phyloP scores from a whole-genome alignment of 2,888 invertebrate genomes.

The Cataglyphis rosenhaueri region DNA sequence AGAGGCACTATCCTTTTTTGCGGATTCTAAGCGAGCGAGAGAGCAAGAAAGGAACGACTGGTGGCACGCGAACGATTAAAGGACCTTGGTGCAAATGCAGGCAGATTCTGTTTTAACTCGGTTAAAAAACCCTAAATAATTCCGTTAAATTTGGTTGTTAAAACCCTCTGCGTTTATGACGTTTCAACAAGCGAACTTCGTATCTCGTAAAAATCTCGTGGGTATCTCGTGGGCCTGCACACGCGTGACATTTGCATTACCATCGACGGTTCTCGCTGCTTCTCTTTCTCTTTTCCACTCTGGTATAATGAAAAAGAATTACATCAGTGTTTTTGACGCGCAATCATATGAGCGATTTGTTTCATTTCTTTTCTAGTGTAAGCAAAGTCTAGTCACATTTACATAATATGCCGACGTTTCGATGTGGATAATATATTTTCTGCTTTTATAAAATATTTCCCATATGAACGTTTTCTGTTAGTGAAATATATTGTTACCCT shows the following conservation, averaged over 20 bases:
- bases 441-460: slow-evolving; percentile 66
- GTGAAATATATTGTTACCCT: slow-evolving; percentile 60
- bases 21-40: slow-evolving; percentile 61
- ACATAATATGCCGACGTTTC: slow-evolving; percentile 64
- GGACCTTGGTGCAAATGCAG: slow-evolving; percentile 60
- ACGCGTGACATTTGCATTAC: slow-evolving; percentile 67
- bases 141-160: slow-evolving; percentile 77
- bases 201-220: slow-evolving; percentile 49
- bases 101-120: slow-evolving; percentile 70
- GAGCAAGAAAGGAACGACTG: slow-evolving; percentile 66
- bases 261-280: background rate
- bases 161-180: slow-evolving; percentile 70
- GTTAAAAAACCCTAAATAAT: too few species aligned
- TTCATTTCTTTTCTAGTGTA: slow-evolving; percentile 59
- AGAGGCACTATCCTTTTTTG: slow-evolving; percentile 68
- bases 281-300: background rate
- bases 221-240: background rate
- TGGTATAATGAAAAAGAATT: slow-evolving; percentile 32
- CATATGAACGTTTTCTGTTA: slow-evolving; percentile 41
- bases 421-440: slow-evolving; percentile 58
- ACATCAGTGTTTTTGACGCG: slow-evolving; percentile 23
- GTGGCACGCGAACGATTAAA: slow-evolving; percentile 74
- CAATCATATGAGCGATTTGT: slow-evolving; percentile 67
- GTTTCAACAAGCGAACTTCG: slow-evolving; percentile 64
- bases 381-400: slow-evolving; percentile 51